Evolutionary conservation across 2,113 vertebrate genomes (phyloP).

Genomic region (Otocyon megalotis): DNA sequence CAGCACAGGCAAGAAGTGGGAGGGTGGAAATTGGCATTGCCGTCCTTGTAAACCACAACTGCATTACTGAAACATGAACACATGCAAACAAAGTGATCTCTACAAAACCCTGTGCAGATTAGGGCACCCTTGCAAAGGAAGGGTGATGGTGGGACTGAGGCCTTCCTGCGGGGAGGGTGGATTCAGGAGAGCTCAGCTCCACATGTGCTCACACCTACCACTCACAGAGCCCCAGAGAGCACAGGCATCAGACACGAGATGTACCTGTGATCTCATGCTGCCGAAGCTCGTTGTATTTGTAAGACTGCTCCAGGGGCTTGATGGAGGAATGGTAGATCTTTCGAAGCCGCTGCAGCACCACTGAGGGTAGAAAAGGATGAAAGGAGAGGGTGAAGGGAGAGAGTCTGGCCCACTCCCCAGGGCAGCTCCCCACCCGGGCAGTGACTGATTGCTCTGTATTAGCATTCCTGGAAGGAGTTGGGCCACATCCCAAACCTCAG

Average conservation of each 20-base stretch:
- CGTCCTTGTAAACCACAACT: not conserved
- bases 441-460: not conserved
- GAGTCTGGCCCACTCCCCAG: not conserved
- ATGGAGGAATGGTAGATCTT: conserved; percentile 98
- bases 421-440: not conserved
- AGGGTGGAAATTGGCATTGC: not conserved
- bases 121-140: not conserved
- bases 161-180: rapidly evolving
- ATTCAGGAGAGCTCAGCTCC: not conserved
- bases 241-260: not conserved
- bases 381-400: not conserved
- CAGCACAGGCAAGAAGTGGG: not conserved
- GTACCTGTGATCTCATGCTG: conserved; percentile 99
- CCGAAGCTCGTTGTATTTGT: conserved; percentile 98
- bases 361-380: conserved; percentile 80
- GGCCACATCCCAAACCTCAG: not conserved
- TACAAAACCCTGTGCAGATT: not conserved
- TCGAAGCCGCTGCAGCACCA: conserved; percentile 92
- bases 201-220: rapidly evolving
- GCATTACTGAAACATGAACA: not conserved
- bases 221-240: no score
- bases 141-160: rapidly evolving
- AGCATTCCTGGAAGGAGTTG: not conserved
- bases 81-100: not conserved
- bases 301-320: conserved; percentile 98